A percentile compares a stretch with the other conserved stretches of the same genome.
phyloP scores from a whole-genome alignment of 2,113 vertebrate species.

The Phrynosoma platyrhinos region DNA sequence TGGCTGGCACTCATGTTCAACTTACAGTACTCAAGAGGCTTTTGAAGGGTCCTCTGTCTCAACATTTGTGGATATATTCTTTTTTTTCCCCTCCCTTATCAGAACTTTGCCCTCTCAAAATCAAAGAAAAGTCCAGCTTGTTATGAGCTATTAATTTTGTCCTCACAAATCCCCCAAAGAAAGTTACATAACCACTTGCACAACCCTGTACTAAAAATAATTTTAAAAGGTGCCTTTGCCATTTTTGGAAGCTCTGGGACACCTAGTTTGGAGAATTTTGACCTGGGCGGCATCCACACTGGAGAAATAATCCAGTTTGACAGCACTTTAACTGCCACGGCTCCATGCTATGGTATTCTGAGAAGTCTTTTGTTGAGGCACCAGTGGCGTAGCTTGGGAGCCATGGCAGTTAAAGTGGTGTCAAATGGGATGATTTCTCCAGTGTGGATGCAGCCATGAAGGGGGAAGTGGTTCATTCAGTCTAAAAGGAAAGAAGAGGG shows the following conservation, averaged over 20 bases:
- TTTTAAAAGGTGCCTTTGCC: slow-evolving; percentile 38
- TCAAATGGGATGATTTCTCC: too few species aligned
- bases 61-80: background rate
- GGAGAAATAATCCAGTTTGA: too few species aligned
- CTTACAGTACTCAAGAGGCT: background rate
- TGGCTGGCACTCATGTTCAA: slow-evolving; percentile 1
- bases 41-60: slow-evolving; percentile 32
- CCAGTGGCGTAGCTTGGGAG: too few species aligned
- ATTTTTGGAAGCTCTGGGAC: slow-evolving; percentile 55
- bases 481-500: slow-evolving; percentile 12
- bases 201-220: slow-evolving; percentile 63
- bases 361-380: too few species aligned
- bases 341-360: too few species aligned
- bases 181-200: slow-evolving; percentile 73
- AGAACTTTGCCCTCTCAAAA: slow-evolving; percentile 20
- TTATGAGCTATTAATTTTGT: slow-evolving; percentile 60
- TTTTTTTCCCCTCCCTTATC: background rate
- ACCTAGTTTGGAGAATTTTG: slow-evolving; percentile 33
- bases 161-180: slow-evolving; percentile 45
- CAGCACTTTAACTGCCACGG: too few species aligned
- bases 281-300: too few species aligned
- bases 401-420: too few species aligned
- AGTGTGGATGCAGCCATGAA: background rate
- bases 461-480: slow-evolving; percentile 19
- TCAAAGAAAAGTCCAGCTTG: slow-evolving; percentile 33